Evolutionary conservation across 2,113 vertebrate species (phyloP).

Genomic region (Sula dactylatra): DNA sequence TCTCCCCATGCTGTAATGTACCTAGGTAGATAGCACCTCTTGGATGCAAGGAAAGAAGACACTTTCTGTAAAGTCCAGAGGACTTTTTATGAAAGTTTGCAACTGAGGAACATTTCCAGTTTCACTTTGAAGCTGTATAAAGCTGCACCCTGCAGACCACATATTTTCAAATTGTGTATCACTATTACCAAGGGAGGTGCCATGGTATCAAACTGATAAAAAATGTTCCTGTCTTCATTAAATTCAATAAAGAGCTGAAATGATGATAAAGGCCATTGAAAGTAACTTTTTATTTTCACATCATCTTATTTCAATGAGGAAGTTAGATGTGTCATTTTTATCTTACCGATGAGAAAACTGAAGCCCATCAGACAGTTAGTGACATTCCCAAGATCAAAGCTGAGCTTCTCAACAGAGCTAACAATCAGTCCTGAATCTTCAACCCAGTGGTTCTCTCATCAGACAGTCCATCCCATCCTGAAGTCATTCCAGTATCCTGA

Average conservation of each 20-base stretch:
- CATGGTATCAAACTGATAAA: neutral
- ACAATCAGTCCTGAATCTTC: neutral
- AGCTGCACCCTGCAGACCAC: neutral
- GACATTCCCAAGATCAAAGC: neutral
- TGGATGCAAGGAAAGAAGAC: neutral
- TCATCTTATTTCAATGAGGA: neutral
- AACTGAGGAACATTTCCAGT: neutral
- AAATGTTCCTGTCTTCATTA: neutral
- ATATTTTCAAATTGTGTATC: neutral
- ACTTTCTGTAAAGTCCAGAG: neutral
- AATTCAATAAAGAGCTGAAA: neutral
- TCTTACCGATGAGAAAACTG: neutral
- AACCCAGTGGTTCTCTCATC: neutral
- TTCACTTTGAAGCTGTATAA: neutral
- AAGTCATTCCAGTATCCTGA: neutral
- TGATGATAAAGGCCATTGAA: neutral
- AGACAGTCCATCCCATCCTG: neutral
- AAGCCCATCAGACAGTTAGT: neutral
- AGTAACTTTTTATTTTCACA: neutral
- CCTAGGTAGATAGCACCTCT: neutral
- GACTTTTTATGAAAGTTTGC: neutral
- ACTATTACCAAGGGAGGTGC: neutral
- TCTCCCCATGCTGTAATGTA: neutral
- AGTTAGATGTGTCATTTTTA: neutral
- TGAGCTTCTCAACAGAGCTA: neutral